These are phyloP conservation scores for Phrynosoma blainvillii DNA, from an alignment of 2,113 vertebrate genomes.

Conservation along the genomic window DNA sequence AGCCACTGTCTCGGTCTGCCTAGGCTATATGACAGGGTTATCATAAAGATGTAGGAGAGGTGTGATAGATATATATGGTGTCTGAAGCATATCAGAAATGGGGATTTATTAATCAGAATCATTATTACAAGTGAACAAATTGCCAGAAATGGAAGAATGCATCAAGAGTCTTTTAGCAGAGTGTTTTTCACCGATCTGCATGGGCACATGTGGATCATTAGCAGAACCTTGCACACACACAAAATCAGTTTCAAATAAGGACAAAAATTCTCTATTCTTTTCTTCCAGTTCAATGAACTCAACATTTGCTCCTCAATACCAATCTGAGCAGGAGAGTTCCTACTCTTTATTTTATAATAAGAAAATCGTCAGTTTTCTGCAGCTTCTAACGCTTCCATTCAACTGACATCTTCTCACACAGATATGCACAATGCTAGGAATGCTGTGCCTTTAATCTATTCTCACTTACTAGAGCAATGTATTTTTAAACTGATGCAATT, in stretches of 20 bases:
- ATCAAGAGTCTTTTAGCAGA: neutral
- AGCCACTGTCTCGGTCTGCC: neutral
- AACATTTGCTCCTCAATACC: neutral
- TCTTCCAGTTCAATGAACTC: neutral
- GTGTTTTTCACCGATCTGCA: neutral
- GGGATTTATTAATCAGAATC: neutral
- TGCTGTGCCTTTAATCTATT: neutral
- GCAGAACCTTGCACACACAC: neutral
- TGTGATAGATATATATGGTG: neutral
- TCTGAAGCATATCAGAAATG: too few relatives aligned
- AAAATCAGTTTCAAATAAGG: neutral
- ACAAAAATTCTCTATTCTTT: neutral
- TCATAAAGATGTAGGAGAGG: neutral
- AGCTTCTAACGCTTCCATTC: neutral
- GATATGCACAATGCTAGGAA: neutral
- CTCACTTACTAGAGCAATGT: neutral
- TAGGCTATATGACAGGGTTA: neutral
- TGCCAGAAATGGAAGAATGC: neutral
- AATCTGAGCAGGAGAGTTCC: neutral
- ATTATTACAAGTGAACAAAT: neutral
- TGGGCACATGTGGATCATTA: neutral
- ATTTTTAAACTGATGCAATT: neutral
- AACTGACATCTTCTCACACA: neutral
- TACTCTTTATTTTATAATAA: neutral
- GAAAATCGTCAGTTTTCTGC: neutral